phyloP scores from a whole-genome alignment of 2,113 vertebrate genomes.

The Cyanoramphus novaezelandiae region DNA sequence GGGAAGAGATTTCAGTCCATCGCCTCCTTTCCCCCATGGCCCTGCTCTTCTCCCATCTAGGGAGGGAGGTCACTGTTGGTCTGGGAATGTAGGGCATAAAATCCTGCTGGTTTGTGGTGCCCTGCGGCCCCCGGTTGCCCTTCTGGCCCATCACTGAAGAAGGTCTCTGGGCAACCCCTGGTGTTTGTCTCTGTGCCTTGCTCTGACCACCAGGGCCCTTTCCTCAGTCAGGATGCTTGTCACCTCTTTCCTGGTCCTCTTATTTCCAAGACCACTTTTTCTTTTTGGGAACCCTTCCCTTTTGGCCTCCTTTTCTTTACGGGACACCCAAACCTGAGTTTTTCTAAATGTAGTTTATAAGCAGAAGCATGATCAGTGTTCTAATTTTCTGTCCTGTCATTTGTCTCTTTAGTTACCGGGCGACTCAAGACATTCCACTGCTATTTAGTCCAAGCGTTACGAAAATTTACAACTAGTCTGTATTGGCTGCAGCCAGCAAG shows the following conservation, averaged over 20 bases:
- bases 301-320: neutral
- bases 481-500: neutral
- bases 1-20: no score
- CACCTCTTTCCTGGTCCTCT: neutral
- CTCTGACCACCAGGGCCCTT: neutral
- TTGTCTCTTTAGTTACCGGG: neutral
- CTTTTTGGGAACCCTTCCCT: neutral
- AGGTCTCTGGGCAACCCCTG: neutral
- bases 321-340: accelerated
- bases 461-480: neutral
- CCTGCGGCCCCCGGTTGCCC: neutral
- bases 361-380: neutral
- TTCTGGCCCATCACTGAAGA: neutral
- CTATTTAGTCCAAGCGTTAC: neutral
- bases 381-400: neutral
- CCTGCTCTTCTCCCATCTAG: no score
- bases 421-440: neutral
- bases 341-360: neutral
- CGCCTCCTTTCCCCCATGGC: no score
- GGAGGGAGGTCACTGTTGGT: neutral
- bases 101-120: neutral
- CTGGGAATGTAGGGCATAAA: neutral
- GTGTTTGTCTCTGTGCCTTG: neutral
- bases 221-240: neutral
- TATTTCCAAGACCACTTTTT: neutral